Evolutionary conservation across 2,797 vertebrate genomes (phyloP).

Genomic region (Gymnopithys bicolor): DNA sequence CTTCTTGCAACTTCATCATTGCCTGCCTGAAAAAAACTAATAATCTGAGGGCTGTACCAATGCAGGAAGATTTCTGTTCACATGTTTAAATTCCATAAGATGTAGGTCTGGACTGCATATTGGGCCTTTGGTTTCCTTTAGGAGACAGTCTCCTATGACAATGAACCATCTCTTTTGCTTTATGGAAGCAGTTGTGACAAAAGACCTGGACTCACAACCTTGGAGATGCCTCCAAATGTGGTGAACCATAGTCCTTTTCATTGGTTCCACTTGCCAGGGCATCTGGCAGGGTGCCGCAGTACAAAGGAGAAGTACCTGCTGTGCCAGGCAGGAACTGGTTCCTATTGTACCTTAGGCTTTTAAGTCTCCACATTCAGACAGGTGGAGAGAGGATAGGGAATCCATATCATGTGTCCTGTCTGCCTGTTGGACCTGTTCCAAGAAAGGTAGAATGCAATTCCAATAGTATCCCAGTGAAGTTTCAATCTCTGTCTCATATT

Average conservation of each 20-base stretch:
- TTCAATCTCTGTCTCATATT: not conserved
- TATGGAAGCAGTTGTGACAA: not conserved
- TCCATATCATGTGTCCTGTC: not conserved
- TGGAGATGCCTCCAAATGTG: accelerated
- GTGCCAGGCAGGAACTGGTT: not conserved
- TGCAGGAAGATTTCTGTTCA: not conserved
- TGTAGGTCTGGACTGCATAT: not conserved
- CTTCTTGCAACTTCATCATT: accelerated
- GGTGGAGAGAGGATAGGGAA: not conserved
- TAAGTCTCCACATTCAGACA: not conserved
- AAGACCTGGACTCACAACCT: not conserved
- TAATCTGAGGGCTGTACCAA: not conserved
- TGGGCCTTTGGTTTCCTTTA: not conserved
- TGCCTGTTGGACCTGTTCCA: not conserved
- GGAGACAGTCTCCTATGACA: not conserved
- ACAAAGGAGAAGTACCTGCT: not conserved
- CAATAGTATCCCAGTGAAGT: not conserved
- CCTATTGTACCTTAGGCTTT: accelerated
- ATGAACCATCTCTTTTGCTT: not conserved
- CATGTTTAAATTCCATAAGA: not conserved
- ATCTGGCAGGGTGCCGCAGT: not conserved
- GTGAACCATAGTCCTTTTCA: not conserved
- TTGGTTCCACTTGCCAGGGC: not conserved
- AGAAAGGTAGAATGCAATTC: not conserved
- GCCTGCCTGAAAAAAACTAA: not conserved